Conservation (phyloP, 1,140 invertebrate genomes). For the Littorina saxatilis region DNA sequence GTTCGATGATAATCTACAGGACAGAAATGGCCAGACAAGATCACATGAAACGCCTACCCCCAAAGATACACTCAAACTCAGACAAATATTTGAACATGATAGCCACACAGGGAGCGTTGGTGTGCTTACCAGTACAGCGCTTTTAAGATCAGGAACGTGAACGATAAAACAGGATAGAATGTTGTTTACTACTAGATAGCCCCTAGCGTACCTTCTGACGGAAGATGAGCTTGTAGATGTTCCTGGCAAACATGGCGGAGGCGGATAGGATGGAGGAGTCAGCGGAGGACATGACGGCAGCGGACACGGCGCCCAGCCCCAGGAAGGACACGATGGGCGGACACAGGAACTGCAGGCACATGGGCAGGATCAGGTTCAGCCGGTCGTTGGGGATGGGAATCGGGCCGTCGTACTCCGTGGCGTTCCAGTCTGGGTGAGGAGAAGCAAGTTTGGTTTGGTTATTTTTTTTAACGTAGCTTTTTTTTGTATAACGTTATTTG, state of each 20-base stretch:
- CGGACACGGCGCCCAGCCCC: constrained; percentile 97
- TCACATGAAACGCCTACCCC: background rate
- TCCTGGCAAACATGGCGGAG: constrained; percentile 98
- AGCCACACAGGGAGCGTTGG: too few relatives aligned
- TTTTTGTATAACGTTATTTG: too few relatives aligned
- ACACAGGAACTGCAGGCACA: constrained; percentile 97
- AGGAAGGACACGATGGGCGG: constrained; percentile 95
- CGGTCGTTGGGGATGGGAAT: constrained; percentile 84
- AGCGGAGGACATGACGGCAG: constrained; percentile 98
- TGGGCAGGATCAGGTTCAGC: constrained; percentile 95
- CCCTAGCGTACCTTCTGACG: constrained; percentile 90
- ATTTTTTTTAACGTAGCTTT: background rate
- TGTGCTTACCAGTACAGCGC: too few relatives aligned
- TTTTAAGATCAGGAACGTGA: too few relatives aligned
- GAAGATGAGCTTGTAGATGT: constrained; percentile 98
- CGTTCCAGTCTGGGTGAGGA: constrained; percentile 91
- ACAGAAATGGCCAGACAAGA: background rate
- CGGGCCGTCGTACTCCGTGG: constrained; percentile 85
- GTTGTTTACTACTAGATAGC: too few relatives aligned
- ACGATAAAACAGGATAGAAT: too few relatives aligned
- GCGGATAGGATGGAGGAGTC: constrained; percentile 98
- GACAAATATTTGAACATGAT: too few relatives aligned
- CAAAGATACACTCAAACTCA: background rate
- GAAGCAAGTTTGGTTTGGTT: background rate
- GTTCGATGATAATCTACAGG: background rate